A percentile compares a stretch with the other conserved stretches of the same genome.
These are phyloP conservation scores for Hypercompe scribonia DNA, from an alignment of 2,888 invertebrate genomes.

Conservation along the genomic window DNA sequence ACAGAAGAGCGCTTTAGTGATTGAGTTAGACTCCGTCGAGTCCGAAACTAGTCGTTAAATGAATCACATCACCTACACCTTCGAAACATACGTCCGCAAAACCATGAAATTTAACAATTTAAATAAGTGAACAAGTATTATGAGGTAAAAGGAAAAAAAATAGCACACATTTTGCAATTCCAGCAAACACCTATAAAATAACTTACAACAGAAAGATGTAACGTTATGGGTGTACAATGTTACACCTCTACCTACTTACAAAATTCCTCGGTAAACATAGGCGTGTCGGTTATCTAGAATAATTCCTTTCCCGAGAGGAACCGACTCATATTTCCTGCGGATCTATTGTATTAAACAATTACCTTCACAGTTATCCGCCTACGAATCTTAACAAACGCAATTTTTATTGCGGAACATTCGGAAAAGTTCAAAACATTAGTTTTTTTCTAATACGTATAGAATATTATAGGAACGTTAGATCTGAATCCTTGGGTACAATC, in stretches of 20 bases:
- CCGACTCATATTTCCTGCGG: constrained; percentile 43
- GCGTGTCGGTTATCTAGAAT: constrained; percentile 29
- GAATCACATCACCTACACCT: too few relatives aligned
- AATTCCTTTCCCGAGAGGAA: constrained; percentile 22
- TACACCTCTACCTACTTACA: constrained; percentile 16
- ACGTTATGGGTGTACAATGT: constrained; percentile 18
- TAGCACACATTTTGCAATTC: not conserved
- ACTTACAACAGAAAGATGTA: not conserved
- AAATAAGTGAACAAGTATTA: not conserved
- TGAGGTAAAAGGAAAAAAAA: not conserved
- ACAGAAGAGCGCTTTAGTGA: too few relatives aligned
- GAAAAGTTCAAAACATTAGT: constrained; percentile 41
- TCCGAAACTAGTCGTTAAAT: too few relatives aligned
- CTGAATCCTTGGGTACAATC: constrained; percentile 69
- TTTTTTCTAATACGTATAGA: constrained; percentile 28
- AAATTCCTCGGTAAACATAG: constrained; percentile 25
- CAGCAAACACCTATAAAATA: not conserved
- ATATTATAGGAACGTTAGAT: constrained; percentile 61
- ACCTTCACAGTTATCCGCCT: constrained; percentile 46
- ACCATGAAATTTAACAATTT: not conserved
- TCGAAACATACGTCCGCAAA: not conserved
- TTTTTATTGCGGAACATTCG: constrained; percentile 52
- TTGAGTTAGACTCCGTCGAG: too few relatives aligned
- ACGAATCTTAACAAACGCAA: constrained; percentile 44
- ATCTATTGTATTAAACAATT: constrained; percentile 17